A percentile compares a stretch with the other conserved stretches of the same genome.
Evolutionary conservation across 1,140 invertebrate species (phyloP).

Genomic region (Metopolophium dirhodum): DNA sequence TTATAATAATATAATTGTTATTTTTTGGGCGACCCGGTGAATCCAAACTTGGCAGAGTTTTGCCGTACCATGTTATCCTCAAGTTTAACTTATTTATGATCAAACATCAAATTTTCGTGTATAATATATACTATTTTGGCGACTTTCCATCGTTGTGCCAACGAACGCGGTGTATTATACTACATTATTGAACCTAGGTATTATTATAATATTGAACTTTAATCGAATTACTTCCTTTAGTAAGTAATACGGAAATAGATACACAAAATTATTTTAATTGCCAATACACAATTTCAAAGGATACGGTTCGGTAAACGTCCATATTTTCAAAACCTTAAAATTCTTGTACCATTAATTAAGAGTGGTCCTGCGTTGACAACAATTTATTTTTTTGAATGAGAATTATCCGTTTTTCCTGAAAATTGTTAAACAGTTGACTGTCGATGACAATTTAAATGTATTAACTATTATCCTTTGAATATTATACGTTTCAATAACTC

Average conservation of each 20-base stretch:
- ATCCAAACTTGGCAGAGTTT: background rate
- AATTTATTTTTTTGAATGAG: too few relatives aligned
- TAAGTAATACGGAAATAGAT: background rate
- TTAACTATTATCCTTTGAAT: too few relatives aligned
- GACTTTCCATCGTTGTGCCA: background rate
- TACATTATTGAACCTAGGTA: background rate
- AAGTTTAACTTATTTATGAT: slow-evolving; percentile 23
- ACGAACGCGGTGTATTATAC: background rate
- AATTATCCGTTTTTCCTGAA: too few relatives aligned
- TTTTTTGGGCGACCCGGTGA: background rate
- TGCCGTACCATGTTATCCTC: background rate
- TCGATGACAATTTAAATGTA: too few relatives aligned
- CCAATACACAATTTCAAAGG: too few relatives aligned
- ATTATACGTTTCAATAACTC: too few relatives aligned
- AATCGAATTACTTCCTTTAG: background rate
- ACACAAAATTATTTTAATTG: background rate
- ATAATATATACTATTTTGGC: slow-evolving; percentile 34
- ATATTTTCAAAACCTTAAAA: too few relatives aligned
- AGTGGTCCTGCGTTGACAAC: too few relatives aligned
- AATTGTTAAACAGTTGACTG: too few relatives aligned
- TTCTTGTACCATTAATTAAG: too few relatives aligned
- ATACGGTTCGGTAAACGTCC: too few relatives aligned
- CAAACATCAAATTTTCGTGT: slow-evolving; percentile 35
- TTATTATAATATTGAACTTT: background rate
- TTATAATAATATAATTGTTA: slow-evolving; percentile 35